phyloP scores from a whole-genome alignment of 2,888 invertebrate genomes.

The Microchrysa polita region DNA sequence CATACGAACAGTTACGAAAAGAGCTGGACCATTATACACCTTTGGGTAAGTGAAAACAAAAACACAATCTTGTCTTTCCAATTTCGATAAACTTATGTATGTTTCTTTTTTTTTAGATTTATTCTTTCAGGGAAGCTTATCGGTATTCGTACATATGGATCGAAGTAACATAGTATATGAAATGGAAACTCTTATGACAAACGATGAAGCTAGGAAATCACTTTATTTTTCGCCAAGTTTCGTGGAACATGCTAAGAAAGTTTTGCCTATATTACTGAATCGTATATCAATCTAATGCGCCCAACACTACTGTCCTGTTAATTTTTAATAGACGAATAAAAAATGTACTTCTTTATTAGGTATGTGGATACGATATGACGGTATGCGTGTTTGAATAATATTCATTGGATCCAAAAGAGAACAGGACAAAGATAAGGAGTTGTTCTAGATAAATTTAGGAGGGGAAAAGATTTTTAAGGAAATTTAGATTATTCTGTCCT shows the following conservation, averaged over 20 bases:
- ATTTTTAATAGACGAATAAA: too few species aligned
- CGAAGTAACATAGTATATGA: background rate
- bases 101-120: conserved; percentile 5
- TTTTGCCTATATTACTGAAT: background rate
- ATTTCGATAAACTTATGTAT: background rate
- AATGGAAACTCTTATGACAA: conserved; percentile 2
- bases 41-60: background rate
- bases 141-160: conserved; percentile 4
- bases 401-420: too few species aligned
- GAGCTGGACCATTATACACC: background rate
- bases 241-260: background rate
- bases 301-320: too few species aligned
- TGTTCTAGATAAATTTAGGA: too few species aligned
- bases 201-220: background rate
- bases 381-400: too few species aligned
- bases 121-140: background rate
- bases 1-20: conserved; percentile 23
- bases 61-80: background rate
- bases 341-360: too few species aligned
- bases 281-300: too few species aligned
- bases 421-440: too few species aligned
- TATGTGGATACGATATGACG: too few species aligned
- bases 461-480: too few species aligned
- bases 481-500: too few species aligned
- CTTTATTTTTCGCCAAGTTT: background rate